Conservation (phyloP, 2,888 invertebrate species). For the Macrosiphum euphorbiae region DNA sequence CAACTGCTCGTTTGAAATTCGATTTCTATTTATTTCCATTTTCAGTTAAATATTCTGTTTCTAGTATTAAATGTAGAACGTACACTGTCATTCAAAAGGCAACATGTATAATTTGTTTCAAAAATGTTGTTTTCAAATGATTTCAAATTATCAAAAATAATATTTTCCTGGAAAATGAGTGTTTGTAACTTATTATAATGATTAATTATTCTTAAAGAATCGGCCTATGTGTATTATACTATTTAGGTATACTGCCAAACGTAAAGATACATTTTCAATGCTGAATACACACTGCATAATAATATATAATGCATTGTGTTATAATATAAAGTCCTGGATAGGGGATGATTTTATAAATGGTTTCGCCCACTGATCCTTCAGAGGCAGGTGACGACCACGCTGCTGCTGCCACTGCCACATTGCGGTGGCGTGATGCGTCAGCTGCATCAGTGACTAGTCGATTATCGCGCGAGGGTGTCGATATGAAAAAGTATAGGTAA, state of each 20-base stretch:
- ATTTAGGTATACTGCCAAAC: not conserved
- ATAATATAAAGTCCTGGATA: not conserved
- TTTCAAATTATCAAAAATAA: not conserved
- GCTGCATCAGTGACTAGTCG: not conserved
- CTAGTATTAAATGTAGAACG: not conserved
- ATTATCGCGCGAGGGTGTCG: not conserved
- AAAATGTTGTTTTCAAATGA: not conserved
- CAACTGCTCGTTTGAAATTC: not conserved
- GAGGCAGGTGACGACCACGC: not conserved
- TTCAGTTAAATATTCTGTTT: not conserved
- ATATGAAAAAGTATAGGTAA: not conserved
- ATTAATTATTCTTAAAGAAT: not conserved
- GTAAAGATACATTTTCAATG: not conserved
- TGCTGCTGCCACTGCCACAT: not conserved
- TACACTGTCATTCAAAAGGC: not conserved
- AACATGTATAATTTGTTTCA: too few relatives aligned
- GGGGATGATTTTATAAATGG: not conserved
- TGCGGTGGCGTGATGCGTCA: not conserved
- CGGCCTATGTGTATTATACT: not conserved
- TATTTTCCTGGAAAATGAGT: not conserved
- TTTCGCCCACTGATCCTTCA: not conserved
- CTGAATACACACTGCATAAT: not conserved
- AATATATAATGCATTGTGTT: not conserved
- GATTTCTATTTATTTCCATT: not conserved
- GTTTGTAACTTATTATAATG: not conserved